These are phyloP conservation scores for Autographa pulchrina DNA, from an alignment of 2,888 invertebrate genomes.

Conservation along the genomic window DNA sequence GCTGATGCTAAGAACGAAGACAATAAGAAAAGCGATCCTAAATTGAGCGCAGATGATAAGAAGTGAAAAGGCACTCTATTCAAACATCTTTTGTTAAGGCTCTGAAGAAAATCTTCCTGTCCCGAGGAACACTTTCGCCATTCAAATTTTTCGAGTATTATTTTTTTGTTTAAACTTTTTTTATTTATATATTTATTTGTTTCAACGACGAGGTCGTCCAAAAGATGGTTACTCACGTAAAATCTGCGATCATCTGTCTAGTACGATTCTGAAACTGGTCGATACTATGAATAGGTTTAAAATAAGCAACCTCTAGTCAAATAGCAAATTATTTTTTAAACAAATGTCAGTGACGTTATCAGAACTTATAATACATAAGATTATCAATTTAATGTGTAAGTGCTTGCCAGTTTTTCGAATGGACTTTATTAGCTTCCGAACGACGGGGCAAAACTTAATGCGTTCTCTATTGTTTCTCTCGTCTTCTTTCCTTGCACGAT, in stretches of 20 bases:
- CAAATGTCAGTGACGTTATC: conserved; percentile 87
- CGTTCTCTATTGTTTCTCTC: conserved; percentile 65
- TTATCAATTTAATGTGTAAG: conserved; percentile 83
- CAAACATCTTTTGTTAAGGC: conserved; percentile 45
- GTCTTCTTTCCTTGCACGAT: conserved; percentile 66
- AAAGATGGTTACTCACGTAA: conserved; percentile 37
- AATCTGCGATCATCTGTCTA: conserved; percentile 52
- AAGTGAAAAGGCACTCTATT: conserved; percentile 61
- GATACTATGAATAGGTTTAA: conserved; percentile 63
- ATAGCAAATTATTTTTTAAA: conserved; percentile 72
- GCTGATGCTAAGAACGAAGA: conserved; percentile 71
- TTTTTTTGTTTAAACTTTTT: conserved; percentile 72
- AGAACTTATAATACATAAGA: conserved; percentile 85
- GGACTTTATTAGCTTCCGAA: conserved; percentile 73
- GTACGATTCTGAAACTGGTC: conserved; percentile 52
- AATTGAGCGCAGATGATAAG: conserved; percentile 70
- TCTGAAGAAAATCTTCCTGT: conserved; percentile 53
- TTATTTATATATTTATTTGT: conserved; percentile 73
- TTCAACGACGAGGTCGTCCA: conserved; percentile 57
- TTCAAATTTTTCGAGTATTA: conserved; percentile 71
- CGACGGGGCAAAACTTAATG: conserved; percentile 63
- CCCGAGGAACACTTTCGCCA: conserved; percentile 55
- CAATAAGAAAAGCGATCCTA: conserved; percentile 69
- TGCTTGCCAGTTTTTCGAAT: conserved; percentile 84
- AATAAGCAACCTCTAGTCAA: conserved; percentile 81